phyloP scores from a whole-genome alignment of 1,140 invertebrate species.

The Drosophila athabasca region DNA sequence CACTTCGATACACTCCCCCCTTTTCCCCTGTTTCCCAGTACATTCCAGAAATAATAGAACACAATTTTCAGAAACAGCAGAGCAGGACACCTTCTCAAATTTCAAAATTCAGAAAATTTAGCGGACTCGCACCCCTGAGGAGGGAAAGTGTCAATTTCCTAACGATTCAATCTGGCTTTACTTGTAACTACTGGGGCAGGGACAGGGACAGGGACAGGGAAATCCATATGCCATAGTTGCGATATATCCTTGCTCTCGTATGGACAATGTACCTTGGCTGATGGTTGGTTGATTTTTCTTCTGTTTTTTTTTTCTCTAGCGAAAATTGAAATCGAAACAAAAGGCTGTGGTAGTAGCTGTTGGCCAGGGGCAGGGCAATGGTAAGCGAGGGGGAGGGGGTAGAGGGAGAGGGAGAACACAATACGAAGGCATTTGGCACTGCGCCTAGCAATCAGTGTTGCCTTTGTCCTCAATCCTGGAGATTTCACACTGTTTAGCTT shows the following conservation, averaged over 20 bases:
- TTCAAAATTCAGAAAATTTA: slow-evolving; percentile 39
- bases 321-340: slow-evolving; percentile 63
- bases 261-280: slow-evolving; percentile 26
- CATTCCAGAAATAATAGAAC: too few relatives aligned
- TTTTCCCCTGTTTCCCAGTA: too few relatives aligned
- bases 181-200: slow-evolving; percentile 32
- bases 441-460: slow-evolving; percentile 71
- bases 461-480: slow-evolving; percentile 57
- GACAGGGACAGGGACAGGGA: too few relatives aligned
- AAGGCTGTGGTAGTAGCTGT: slow-evolving; percentile 25
- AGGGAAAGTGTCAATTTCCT: slow-evolving; percentile 75
- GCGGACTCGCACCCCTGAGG: slow-evolving; percentile 6
- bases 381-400: too few relatives aligned
- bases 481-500: slow-evolving; percentile 81
- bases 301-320: slow-evolving; percentile 12
- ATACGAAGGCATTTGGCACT: slow-evolving; percentile 73
- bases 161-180: slow-evolving; percentile 69
- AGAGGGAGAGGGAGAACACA: slow-evolving; percentile 49
- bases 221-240: too few relatives aligned
- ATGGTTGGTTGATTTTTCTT: slow-evolving; percentile 13
- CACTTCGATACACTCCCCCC: slow-evolving; percentile 26
- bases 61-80: too few relatives aligned
- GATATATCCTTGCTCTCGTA: too few relatives aligned
- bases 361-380: background rate
- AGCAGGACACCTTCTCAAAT: slow-evolving; percentile 37